Conservation (phyloP, 2,797 vertebrate species). For the Sebastes cheni region DNA sequence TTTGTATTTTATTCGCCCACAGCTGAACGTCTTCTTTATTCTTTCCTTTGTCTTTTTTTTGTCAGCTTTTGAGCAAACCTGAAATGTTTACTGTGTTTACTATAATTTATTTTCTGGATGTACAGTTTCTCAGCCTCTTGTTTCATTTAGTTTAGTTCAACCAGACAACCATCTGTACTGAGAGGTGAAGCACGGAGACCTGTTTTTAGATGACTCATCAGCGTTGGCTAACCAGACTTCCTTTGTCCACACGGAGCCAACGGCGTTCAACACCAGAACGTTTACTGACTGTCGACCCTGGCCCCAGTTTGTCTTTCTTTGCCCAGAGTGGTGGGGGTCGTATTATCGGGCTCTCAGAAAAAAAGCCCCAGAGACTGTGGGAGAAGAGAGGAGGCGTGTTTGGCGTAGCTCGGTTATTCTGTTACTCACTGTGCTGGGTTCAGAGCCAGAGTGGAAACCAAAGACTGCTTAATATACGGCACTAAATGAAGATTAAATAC, state of each 20-base stretch:
- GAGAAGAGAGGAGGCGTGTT: background rate
- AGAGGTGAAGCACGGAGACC: background rate
- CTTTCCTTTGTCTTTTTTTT: background rate
- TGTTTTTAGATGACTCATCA: background rate
- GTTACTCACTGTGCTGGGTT: background rate
- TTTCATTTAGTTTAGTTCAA: background rate
- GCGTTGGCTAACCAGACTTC: background rate
- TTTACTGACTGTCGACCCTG: background rate
- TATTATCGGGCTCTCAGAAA: background rate
- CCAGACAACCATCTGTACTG: background rate
- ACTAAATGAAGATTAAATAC: background rate
- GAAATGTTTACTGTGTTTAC: background rate
- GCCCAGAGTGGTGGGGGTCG: slow-evolving; percentile 1
- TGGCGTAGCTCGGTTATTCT: background rate
- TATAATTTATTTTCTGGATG: slow-evolving; percentile 20
- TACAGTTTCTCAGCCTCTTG: background rate
- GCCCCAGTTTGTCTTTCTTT: background rate
- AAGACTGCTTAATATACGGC: background rate
- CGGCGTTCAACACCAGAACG: background rate
- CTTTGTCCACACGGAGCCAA: background rate
- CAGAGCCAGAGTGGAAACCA: background rate
- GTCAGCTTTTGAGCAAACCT: background rate
- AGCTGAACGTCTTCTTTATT: background rate
- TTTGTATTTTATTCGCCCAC: background rate
- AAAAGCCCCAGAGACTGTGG: background rate